Evolutionary conservation across 2,113 vertebrate species (phyloP), one percentile per base, ranked within the genome.

Genomic region (Notothenia rossii): DNA sequence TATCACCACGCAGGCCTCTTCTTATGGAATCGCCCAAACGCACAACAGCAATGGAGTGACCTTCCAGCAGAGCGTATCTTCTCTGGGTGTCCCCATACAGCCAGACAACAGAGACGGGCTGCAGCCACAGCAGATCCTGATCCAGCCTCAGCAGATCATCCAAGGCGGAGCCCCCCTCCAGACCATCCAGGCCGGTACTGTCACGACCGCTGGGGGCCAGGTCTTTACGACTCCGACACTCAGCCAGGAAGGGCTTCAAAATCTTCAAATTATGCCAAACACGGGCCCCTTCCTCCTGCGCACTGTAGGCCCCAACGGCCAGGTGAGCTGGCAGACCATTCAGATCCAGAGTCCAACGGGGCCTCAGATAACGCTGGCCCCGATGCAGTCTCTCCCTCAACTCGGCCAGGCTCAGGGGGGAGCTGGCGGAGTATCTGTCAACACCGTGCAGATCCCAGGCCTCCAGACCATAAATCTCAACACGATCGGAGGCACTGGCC

Each of bases 401-500:
- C 93, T 98, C 82, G 94, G 96, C 4, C 97, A 97, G 81, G 90
- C 95, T 45, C 95, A 96, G 86, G 95, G 82, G 63, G 94, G 69
- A 0, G 73, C 81, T 0, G 85, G 84, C 45, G 88, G 85, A 63
- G 80, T 90, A 0, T 83, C 91, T 0, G 95, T 98, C 63, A 97
- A 97, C 75, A 95, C 97, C 0, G 94, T 98, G 84, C 98, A 98
- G 67, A 96, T 99, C 68, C 97, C 97, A 49, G 97, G 97, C 68
- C 96, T 99, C 83, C 98, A 98, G 94, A 99, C 98, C 93, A 99
- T 99, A 88, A 99, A 99, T 93, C 96, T 99, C 81, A 98, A 97
- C 92, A 95, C 97, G 0, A 95, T 98, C 65, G 95, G 96, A 88
- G 95, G 95, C 1, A 93, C 96, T 0, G 97, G 97, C 40, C 96